phyloP scores from a whole-genome alignment of 2,797 vertebrate genomes.

The Acipenser transmontanus region DNA sequence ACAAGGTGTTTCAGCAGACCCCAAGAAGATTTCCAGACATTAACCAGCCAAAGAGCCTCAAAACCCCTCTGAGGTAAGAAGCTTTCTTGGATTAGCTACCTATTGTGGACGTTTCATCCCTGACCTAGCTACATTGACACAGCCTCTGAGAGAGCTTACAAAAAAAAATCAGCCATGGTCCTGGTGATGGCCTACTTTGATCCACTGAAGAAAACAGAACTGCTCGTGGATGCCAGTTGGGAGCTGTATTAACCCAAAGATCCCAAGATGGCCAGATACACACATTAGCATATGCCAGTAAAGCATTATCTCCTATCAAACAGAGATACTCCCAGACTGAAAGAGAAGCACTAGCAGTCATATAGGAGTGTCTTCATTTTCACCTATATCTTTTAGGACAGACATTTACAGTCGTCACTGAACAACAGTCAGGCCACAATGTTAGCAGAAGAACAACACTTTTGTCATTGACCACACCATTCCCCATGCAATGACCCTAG shows the following conservation, averaged over 20 bases:
- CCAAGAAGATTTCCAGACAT: not conserved
- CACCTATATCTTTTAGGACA: not conserved
- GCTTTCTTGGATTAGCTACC: not conserved
- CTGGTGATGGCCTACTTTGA: not conserved
- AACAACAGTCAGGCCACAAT: too few relatives aligned
- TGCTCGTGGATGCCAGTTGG: not conserved
- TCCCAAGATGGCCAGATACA: not conserved
- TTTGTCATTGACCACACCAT: too few relatives aligned
- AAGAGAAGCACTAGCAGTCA: not conserved
- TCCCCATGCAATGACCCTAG: too few relatives aligned
- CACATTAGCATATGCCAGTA: not conserved
- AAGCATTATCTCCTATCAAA: not conserved
- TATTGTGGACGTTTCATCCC: slow-evolving; percentile 1
- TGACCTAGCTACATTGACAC: not conserved
- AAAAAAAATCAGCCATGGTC: not conserved
- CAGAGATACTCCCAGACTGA: not conserved
- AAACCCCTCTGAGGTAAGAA: not conserved
- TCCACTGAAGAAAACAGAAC: not conserved
- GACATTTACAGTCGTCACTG: too few relatives aligned
- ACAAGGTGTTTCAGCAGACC: too few relatives aligned
- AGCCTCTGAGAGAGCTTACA: too few relatives aligned
- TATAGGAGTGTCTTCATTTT: not conserved
- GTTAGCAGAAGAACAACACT: too few relatives aligned
- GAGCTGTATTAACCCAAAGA: not conserved
- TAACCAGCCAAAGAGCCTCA: not conserved